Percentiles rank a stretch among this genome's conserved stretches.
Evolutionary conservation across 2,113 vertebrate species (phyloP).

Genomic region (Alethe castanea): DNA sequence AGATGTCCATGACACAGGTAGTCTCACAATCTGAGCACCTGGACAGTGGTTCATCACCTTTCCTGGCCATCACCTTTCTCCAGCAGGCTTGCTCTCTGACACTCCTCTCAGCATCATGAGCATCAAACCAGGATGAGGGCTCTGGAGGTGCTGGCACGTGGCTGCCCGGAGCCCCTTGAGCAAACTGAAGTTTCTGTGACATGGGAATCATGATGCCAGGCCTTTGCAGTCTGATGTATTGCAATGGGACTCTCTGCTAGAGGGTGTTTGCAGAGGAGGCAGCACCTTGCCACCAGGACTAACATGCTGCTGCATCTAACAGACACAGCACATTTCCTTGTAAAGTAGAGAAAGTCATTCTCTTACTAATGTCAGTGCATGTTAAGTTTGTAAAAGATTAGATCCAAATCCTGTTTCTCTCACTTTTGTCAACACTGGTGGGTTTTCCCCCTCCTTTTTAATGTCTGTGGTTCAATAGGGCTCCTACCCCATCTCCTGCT

Average conservation of each 20-base stretch:
- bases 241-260: accelerated
- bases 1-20: not conserved
- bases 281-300: not conserved
- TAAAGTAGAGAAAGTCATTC: not conserved
- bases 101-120: not conserved
- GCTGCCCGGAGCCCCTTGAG: not conserved
- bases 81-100: accelerated
- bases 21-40: not conserved
- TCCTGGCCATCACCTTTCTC: not conserved
- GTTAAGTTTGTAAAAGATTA: not conserved
- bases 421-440: not conserved
- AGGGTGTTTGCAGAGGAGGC: not conserved
- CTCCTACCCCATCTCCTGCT: not conserved
- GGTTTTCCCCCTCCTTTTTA: not conserved
- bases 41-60: not conserved
- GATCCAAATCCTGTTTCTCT: not conserved
- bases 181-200: not conserved
- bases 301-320: not conserved
- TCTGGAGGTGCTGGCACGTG: accelerated
- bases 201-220: not conserved
- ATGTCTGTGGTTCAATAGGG: not conserved
- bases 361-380: not conserved
- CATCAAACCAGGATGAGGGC: not conserved
- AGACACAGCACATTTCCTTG: not conserved
- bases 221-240: not conserved